These are phyloP conservation scores for Pygoscelis adeliae DNA, from an alignment of 2,113 vertebrate genomes.

Conservation along the genomic window DNA sequence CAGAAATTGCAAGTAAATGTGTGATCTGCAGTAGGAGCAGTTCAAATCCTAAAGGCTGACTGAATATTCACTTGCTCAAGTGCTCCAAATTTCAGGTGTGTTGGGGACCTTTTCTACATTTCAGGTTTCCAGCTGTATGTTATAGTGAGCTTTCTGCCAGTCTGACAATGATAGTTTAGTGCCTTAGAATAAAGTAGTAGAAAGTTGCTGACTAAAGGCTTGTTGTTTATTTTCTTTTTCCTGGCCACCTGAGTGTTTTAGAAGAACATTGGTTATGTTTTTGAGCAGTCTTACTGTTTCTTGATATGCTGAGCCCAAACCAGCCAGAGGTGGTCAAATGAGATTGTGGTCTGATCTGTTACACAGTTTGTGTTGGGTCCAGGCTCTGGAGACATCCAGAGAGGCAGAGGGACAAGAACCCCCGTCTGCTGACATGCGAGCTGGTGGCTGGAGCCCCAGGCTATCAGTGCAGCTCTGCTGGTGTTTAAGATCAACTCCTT, in stretches of 20 bases:
- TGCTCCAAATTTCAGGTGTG: background rate
- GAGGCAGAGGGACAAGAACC: background rate
- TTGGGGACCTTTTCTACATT: background rate
- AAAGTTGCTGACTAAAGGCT: background rate
- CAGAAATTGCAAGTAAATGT: background rate
- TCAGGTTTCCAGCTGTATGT: background rate
- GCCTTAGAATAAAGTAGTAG: background rate
- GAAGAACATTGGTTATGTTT: background rate
- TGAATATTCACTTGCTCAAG: background rate
- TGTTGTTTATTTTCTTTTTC: background rate
- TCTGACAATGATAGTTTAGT: background rate
- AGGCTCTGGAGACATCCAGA: background rate
- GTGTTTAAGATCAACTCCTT: conserved; percentile 57
- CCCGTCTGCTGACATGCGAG: rapidly evolving
- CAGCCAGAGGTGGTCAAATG: background rate
- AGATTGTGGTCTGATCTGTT: background rate
- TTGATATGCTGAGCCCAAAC: background rate
- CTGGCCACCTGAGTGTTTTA: background rate
- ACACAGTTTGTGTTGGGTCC: background rate
- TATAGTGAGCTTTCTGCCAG: background rate
- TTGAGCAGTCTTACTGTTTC: background rate
- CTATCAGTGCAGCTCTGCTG: conserved; percentile 9
- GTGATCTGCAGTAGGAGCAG: background rate
- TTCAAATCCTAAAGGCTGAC: background rate
- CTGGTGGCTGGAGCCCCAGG: background rate